Evolutionary conservation across 1,140 invertebrate genomes (phyloP).

Genomic region (Danaus plexippus): DNA sequence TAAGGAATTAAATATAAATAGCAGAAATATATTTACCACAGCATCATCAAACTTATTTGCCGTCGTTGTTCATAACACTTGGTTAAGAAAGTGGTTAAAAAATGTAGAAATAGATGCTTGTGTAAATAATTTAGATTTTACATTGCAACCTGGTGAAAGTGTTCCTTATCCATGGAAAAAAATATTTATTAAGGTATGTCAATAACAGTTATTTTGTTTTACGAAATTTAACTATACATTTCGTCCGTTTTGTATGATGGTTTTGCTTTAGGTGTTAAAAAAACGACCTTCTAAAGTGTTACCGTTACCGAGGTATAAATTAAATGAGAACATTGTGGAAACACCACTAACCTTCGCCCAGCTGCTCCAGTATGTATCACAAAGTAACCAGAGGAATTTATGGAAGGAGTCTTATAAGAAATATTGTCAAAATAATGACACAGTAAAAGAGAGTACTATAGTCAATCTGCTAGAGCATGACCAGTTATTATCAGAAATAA

Average conservation of each 20-base stretch:
- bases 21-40: slow-evolving; percentile 75
- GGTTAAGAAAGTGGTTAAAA: slow-evolving; percentile 77
- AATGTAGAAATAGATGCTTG: slow-evolving; percentile 73
- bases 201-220: slow-evolving; percentile 9
- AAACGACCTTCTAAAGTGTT: slow-evolving; percentile 79
- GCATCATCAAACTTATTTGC: slow-evolving; percentile 71
- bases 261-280: slow-evolving; percentile 72
- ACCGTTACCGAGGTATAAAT: slow-evolving; percentile 77
- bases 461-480: slow-evolving; percentile 73
- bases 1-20: slow-evolving; percentile 76
- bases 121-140: slow-evolving; percentile 65
- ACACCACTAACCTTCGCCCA: slow-evolving; percentile 81
- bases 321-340: slow-evolving; percentile 71
- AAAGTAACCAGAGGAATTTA: slow-evolving; percentile 85
- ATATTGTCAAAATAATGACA: slow-evolving; percentile 75
- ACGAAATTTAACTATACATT: slow-evolving; percentile 7
- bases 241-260: slow-evolving; percentile 5
- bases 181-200: slow-evolving; percentile 73
- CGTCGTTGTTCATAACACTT: slow-evolving; percentile 76
- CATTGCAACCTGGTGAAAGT: slow-evolving; percentile 71
- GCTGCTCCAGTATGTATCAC: slow-evolving; percentile 83
- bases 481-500: slow-evolving; percentile 78
- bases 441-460: slow-evolving; percentile 56
- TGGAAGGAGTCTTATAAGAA: slow-evolving; percentile 89
- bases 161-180: slow-evolving; percentile 74